Evolutionary conservation across 2,797 vertebrate species (phyloP).

Genomic region (Bradypus variegatus): DNA sequence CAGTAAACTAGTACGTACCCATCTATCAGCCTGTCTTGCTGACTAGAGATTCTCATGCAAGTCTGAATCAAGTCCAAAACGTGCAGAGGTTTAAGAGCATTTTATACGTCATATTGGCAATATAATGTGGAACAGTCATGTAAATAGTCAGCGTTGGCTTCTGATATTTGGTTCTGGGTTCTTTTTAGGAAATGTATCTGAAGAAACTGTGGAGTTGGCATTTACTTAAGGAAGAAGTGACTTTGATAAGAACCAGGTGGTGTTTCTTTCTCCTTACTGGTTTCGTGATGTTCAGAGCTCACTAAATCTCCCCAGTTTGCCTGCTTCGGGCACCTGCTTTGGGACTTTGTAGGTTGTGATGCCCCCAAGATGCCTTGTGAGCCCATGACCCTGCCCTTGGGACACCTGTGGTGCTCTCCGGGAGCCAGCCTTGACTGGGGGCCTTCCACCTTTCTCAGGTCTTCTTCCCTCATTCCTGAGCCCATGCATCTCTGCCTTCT

Average conservation of each 20-base stretch:
- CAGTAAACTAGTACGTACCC: fast-evolving
- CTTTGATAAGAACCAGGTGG: background rate
- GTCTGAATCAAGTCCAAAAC: background rate
- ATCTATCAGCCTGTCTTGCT: too few species aligned
- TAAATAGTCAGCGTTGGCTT: background rate
- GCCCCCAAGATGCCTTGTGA: too few species aligned
- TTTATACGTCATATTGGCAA: background rate
- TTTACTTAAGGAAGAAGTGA: background rate
- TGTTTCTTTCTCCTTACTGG: background rate
- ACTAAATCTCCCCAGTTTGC: background rate
- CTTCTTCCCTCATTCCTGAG: background rate
- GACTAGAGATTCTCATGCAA: background rate
- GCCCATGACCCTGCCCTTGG: background rate
- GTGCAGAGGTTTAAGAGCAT: background rate
- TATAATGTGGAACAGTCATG: background rate
- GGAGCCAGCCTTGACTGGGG: background rate
- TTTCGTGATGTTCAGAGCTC: background rate
- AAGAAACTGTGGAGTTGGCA: background rate
- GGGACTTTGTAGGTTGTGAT: background rate
- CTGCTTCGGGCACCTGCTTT: background rate
- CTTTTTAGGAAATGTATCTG: background rate
- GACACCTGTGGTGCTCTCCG: fast-evolving
- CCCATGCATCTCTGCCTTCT: fast-evolving
- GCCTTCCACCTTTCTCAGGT: background rate
- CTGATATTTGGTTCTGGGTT: background rate